These are phyloP conservation scores for Drosophila guanche DNA, from an alignment of 1,140 invertebrate genomes.

Conservation along the genomic window DNA sequence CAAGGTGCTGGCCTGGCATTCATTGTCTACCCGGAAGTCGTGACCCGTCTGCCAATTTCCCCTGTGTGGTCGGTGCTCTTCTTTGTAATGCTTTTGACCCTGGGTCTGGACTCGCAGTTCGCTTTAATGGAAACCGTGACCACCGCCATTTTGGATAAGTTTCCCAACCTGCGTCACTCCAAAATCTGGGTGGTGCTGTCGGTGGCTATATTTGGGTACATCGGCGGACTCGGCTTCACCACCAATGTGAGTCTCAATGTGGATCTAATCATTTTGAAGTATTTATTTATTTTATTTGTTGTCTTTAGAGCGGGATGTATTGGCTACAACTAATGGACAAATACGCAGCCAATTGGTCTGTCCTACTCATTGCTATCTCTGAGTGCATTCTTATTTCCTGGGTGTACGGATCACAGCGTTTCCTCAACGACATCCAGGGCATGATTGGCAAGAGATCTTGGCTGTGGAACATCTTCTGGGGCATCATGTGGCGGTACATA, in stretches of 20 bases:
- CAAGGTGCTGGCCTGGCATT: slow-evolving; percentile 92
- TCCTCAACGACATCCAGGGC: slow-evolving; percentile 90
- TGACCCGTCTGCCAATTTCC: slow-evolving; percentile 90
- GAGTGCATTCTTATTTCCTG: slow-evolving; percentile 92
- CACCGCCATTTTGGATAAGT: slow-evolving; percentile 90
- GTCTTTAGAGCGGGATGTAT: slow-evolving; percentile 90
- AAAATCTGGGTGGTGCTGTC: slow-evolving; percentile 89
- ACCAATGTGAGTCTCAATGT: slow-evolving; percentile 86
- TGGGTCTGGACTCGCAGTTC: slow-evolving; percentile 92
- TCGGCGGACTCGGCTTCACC: slow-evolving; percentile 90
- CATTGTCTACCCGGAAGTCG: slow-evolving; percentile 94
- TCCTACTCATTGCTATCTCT: slow-evolving; percentile 91
- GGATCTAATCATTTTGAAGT: neutral
- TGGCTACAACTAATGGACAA: slow-evolving; percentile 94
- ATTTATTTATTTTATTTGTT: neutral
- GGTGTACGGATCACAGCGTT: slow-evolving; percentile 92
- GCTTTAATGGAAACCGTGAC: slow-evolving; percentile 92
- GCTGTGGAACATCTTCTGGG: slow-evolving; percentile 91
- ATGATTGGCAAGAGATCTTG: slow-evolving; percentile 91
- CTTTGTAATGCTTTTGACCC: slow-evolving; percentile 92
- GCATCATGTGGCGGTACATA: slow-evolving; percentile 90
- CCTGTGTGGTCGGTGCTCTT: slow-evolving; percentile 94
- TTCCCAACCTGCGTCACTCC: slow-evolving; percentile 88
- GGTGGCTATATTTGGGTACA: slow-evolving; percentile 89
- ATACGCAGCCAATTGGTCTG: slow-evolving; percentile 94